Percentiles rank a stretch among this genome's conserved stretches.
These are phyloP conservation scores for Dasyprocta punctata DNA, from an alignment of 2,113 vertebrate species.

Conservation along the genomic window DNA sequence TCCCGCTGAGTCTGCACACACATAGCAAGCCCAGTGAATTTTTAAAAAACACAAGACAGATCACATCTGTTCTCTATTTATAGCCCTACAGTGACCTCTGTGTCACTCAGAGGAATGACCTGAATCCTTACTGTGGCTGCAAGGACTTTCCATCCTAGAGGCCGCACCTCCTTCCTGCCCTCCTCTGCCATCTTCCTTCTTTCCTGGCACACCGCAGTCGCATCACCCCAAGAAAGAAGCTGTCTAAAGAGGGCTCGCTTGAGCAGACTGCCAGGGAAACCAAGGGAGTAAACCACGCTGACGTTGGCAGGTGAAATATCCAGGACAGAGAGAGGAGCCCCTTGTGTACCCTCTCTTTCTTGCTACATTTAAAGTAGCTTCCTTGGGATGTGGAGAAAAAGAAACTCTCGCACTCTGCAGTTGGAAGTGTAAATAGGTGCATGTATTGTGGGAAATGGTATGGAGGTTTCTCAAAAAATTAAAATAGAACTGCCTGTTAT, in stretches of 20 bases:
- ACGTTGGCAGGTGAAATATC: background rate
- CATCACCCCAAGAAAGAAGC: background rate
- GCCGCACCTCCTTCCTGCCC: too few species aligned
- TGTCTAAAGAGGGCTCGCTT: background rate
- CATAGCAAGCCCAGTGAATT: background rate
- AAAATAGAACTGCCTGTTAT: background rate
- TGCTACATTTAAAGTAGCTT: background rate
- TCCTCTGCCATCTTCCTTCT: background rate
- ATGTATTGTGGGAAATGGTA: background rate
- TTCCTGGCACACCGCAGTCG: background rate
- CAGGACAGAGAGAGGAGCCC: background rate
- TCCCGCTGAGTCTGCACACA: background rate
- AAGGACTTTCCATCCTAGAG: background rate
- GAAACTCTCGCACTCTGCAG: background rate
- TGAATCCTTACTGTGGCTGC: background rate
- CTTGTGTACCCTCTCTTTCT: background rate
- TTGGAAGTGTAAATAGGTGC: background rate
- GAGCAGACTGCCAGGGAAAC: background rate
- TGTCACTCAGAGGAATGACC: background rate
- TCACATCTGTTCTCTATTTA: too few species aligned
- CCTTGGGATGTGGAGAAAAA: background rate
- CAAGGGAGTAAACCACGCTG: background rate
- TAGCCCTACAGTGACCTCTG: background rate
- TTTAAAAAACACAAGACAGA: background rate
- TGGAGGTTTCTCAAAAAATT: background rate